Evolutionary conservation across 2,797 vertebrate genomes (phyloP).

Genomic region (Enteromius trimaculatus): DNA sequence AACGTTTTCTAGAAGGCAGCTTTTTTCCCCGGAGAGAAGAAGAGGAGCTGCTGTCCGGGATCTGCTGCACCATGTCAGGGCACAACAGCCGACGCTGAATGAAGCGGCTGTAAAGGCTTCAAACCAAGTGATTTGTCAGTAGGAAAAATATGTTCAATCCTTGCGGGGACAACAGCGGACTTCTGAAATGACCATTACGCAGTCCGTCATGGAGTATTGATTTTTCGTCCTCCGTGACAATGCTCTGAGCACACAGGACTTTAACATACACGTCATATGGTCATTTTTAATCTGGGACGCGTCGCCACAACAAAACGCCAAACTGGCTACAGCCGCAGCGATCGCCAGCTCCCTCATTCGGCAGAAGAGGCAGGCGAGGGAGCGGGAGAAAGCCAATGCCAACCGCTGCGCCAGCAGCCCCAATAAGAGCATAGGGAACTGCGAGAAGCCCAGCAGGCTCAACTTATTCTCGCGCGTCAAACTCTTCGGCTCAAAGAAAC

Average conservation of each 20-base stretch:
- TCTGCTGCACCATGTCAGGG: slow-evolving; percentile 35
- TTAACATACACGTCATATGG: slow-evolving; percentile 38
- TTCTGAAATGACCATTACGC: slow-evolving; percentile 43
- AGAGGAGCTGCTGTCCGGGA: slow-evolving; percentile 38
- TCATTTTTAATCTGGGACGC: slow-evolving; percentile 66
- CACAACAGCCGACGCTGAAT: slow-evolving; percentile 25
- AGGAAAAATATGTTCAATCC: neutral
- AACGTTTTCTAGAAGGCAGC: slow-evolving; percentile 68
- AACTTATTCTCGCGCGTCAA: slow-evolving; percentile 98
- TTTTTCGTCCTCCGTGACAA: slow-evolving; percentile 30
- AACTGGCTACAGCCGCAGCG: slow-evolving; percentile 91
- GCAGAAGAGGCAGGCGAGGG: slow-evolving; percentile 95
- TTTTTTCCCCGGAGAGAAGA: slow-evolving; percentile 68
- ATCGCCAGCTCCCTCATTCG: slow-evolving; percentile 99
- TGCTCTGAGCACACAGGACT: slow-evolving; percentile 44
- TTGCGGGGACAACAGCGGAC: slow-evolving; percentile 12
- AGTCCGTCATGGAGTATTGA: slow-evolving; percentile 69
- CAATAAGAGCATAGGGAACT: slow-evolving; percentile 91
- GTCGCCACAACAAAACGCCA: slow-evolving; percentile 69
- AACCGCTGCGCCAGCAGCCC: slow-evolving; percentile 95
- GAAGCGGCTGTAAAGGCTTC: slow-evolving; percentile 1
- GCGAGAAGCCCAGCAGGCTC: slow-evolving; percentile 93
- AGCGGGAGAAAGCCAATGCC: slow-evolving; percentile 94
- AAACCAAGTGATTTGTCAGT: slow-evolving; percentile 26
- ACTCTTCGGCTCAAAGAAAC: slow-evolving; percentile 95